Evolutionary conservation across 2,797 vertebrate genomes (phyloP).

Genomic region (Xiphophorus birchmanni): DNA sequence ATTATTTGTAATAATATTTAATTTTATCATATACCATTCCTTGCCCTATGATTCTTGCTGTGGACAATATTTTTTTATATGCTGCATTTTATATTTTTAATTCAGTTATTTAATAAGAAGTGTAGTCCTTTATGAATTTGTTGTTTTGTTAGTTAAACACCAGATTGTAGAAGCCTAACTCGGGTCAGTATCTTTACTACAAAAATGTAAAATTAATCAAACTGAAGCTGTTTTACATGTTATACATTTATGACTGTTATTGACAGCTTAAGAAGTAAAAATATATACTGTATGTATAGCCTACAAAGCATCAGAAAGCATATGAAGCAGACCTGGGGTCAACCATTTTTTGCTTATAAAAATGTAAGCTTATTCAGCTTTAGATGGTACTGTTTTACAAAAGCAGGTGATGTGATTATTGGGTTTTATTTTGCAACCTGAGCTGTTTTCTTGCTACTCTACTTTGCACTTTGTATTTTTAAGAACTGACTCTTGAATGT

Average conservation of each 20-base stretch:
- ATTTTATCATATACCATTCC: conserved; percentile 62
- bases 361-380: conserved; percentile 37
- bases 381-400: conserved; percentile 59
- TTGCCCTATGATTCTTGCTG: conserved; percentile 32
- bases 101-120: conserved; percentile 11
- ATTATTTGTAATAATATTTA: conserved; percentile 3
- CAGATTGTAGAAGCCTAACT: conserved; percentile 40
- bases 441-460: conserved; percentile 56
- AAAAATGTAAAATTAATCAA: conserved; percentile 31
- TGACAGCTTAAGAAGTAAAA: conserved; percentile 7
- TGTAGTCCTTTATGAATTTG: conserved; percentile 32
- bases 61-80: conserved; percentile 16
- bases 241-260: conserved; percentile 11
- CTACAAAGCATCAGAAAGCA: background rate
- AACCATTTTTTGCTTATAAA: conserved; percentile 8
- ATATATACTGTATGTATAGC: background rate
- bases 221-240: conserved; percentile 36
- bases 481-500: conserved; percentile 49
- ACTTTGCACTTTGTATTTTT: conserved; percentile 56
- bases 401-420: conserved; percentile 45
- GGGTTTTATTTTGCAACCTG: conserved; percentile 55
- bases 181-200: conserved; percentile 42
- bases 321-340: background rate
- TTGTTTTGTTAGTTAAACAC: conserved; percentile 22
- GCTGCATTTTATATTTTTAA: conserved; percentile 17